Base-by-base conservation (phyloP, 2,113 vertebrate genomes). In the Phaethornis superciliosus region DNA sequence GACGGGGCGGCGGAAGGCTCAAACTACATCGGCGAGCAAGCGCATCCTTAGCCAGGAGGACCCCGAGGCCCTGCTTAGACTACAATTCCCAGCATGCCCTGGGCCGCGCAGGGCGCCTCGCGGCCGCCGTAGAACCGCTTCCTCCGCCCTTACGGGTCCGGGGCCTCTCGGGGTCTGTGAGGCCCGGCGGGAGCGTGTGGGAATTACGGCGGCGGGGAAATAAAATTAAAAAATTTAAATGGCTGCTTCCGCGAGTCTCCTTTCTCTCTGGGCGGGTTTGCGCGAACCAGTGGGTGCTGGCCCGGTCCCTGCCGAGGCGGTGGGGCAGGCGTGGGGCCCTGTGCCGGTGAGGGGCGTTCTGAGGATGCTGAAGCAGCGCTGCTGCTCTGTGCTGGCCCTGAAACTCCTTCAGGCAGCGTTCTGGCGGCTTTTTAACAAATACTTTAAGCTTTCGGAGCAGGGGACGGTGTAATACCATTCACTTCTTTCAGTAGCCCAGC, bases 81-180 rank as follows among this genome's bases (percentile, higher is more conserved):
- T 28, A 32, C 89, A 84, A 59, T 9, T 88, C 74, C 95, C 95
- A 32, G 65, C 37, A 24, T 64, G 60, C 90, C 64, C 1, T 14
- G 80, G 10, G 42, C 5, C 27, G 9, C 13, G 0, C 19, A 0
- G 5, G 6, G 4, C 1, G 2, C 1, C 0, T 30, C 1, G 15
- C 21, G 59, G 59, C 65, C 20, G 40, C 79, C 30, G 22, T 17
- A 15, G 28, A 44, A 12, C 8, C 6, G 28, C 18, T 20, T 15
- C 20, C 47, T 20, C 47, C 47, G 18, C 47, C 18, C 47, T 18
- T 47, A 16, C 12, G 16, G 42, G 56, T 9, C 15, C 4, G 28
- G 12, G 18, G 22, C 4, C 2, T 23, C 21, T 22, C 16, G 15
- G 9, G 22, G 26, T 6, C 8, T 42, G 10, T 2, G 22, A 23